Evolutionary conservation across 23 tunicate genomes (phyloP).

Genomic region (Phallusia fumigata): DNA sequence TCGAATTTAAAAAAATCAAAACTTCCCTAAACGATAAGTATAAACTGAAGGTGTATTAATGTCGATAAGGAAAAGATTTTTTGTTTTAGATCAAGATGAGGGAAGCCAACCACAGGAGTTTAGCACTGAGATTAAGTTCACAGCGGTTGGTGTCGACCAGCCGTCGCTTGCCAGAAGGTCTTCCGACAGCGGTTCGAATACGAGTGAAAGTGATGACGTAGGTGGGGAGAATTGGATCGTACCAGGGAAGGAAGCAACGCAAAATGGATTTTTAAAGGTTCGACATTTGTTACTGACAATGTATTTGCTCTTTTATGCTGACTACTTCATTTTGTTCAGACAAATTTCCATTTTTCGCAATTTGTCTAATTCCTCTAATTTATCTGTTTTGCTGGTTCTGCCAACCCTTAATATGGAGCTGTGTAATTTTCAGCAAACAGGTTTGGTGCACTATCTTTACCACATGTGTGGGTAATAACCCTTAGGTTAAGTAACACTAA

Average conservation of each 20-base stretch:
- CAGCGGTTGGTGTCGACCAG: slow-evolving; percentile 33
- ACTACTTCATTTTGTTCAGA: not conserved
- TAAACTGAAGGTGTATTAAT: no score
- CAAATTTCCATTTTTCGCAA: no score
- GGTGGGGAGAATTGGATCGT: slow-evolving; percentile 29
- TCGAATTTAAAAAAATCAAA: no score
- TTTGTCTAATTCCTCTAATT: no score
- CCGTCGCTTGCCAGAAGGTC: not conserved
- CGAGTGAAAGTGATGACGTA: not conserved
- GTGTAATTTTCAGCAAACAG: no score
- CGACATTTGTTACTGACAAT: not conserved
- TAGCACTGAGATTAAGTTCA: slow-evolving; percentile 48
- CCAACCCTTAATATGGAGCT: no score
- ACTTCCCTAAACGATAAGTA: no score
- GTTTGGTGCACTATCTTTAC: no score
- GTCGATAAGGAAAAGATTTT: no score
- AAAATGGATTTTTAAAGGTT: not conserved
- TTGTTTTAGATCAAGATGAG: not conserved
- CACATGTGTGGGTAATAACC: no score
- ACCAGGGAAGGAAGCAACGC: not conserved
- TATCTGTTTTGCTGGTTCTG: no score
- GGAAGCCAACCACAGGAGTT: slow-evolving; percentile 27
- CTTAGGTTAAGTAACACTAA: no score
- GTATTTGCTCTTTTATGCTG: not conserved
- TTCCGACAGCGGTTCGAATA: slow-evolving; percentile 1